Base-by-base conservation (phyloP, 2,113 vertebrate genomes). In the Ochotona princeps region DNA sequence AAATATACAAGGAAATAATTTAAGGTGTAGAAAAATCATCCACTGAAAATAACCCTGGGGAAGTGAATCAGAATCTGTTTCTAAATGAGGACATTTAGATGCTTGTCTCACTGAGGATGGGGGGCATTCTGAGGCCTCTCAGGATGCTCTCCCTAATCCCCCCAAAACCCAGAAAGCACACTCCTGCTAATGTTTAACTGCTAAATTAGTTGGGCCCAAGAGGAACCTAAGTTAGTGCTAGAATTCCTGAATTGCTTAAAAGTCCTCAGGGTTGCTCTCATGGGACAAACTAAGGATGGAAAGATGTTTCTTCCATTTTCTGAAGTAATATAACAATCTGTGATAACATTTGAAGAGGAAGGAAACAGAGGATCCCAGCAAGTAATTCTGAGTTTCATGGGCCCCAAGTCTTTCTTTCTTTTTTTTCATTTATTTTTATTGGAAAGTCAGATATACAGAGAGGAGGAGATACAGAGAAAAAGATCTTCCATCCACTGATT, bases 1-100 rank as follows among this genome's bases (percentile, higher is more conserved):
- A 95, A 93, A 88, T 70, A 13, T 13, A 47, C 13, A 92, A 70
- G 25, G 28, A 80, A 84, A 90, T 90, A 61, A 87, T 70, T 83
- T 75, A 91, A 80, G 30, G 35, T 80, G 32, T 73, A 20, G 67
- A 38, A 93, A 92, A 81, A 1, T 35, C 30, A 73, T 81, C 15
- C 14, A 47, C 32, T 87, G 60, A 90, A 90, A 90, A 57, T 60
- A 20, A 30, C 75, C 63, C 38, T 38, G 73, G 32, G 25, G 87
- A 35, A 70, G 57, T 49, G 78, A 81, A 38, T 86, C 92, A 20
- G 8, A 54, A 78, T 49, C 87, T 26, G 65, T 73, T 87, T 93
- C 80, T 60, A 93, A 92, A 70, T 76, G 61, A 47, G 7, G 23
- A 57, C 44, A 25, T 61, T 73, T 65, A 44, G 2, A 60, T 81